Base-by-base conservation (phyloP, 2,888 invertebrate genomes). In the Alentia gelatinosa region DNA sequence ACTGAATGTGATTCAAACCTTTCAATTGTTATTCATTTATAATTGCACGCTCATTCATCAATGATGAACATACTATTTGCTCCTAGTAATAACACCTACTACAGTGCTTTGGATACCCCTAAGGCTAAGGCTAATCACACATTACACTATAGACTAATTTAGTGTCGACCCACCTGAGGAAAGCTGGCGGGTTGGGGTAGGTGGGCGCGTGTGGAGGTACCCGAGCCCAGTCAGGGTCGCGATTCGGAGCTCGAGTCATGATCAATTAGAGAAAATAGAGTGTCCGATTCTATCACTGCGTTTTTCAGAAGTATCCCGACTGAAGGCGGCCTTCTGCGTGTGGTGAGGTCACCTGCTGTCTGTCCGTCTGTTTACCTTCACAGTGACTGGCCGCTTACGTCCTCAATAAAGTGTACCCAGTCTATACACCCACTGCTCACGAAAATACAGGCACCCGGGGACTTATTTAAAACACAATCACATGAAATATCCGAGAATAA, bases 91-190 rank as follows among this genome's bases (percentile, higher is more conserved):
- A 47, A 47, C 19, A 47, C 47, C 7, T 47, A 47, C 19, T 7
- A 19, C 47, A 12, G 19, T 7, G 47, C 47, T 47, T 12, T 7
- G 47, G 9, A 12, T 12, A 47, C 9, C 9, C 47, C 47, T 47
- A 47, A 47, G 47, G 9, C 47, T 47, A 47, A 47, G 47, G 47
- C 47, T 56, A 56, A n/a, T 56, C n/a, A 56, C n/a, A n/a, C n/a
- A n/a, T n/a, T n/a, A n/a, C n/a, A n/a, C n/a, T n/a, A n/a, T n/a
- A n/a, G n/a, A n/a, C n/a, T n/a, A n/a, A n/a, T n/a, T n/a, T n/a
- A n/a, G n/a, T n/a, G n/a, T n/a, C n/a, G n/a, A 33, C 90, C 92
- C 92, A 95, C 95, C 95, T 95, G 93, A 95, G 95, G 94, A 95
- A 95, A 91, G 95, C 95, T 90, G 95, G 95, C 40, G 95, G 94